Conservation (phyloP, 30 jellyfish, hydroid and myxozoan species). For the Hydractinia echinata region DNA sequence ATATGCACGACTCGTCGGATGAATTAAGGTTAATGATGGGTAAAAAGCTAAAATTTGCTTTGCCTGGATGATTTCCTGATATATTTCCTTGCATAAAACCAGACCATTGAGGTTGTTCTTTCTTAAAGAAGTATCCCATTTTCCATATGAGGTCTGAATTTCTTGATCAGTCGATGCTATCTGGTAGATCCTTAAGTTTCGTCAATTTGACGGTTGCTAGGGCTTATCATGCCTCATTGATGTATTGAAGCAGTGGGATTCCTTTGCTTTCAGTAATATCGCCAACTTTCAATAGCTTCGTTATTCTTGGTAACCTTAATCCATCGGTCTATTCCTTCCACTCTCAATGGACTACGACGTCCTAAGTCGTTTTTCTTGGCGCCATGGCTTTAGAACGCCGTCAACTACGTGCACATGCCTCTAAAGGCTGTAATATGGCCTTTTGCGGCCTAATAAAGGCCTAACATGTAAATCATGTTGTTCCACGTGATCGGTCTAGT, state of each 20-base stretch:
- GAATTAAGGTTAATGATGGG: conserved; percentile 8
- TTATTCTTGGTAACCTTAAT: conserved; percentile 1
- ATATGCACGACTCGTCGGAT: neutral
- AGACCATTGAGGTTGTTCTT: conserved; percentile 6
- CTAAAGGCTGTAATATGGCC: no score
- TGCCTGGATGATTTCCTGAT: conserved; percentile 9
- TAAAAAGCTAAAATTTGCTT: neutral
- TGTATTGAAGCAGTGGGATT: conserved; percentile 28
- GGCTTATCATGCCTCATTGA: conserved; percentile 2
- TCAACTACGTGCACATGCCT: no score
- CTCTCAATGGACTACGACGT: no score
- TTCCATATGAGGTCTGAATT: conserved; percentile 5
- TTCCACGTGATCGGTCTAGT: no score
- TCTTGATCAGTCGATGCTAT: conserved; percentile 1
- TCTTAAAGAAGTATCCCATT: neutral
- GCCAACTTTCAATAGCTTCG: conserved; percentile 22
- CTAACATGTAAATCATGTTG: no score
- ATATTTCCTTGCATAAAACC: conserved; percentile 9
- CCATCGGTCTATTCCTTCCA: no score
- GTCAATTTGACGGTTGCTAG: conserved; percentile 5
- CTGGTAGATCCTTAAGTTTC: conserved; percentile 11
- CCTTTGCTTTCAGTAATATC: conserved; percentile 30
- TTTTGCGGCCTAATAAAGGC: no score
- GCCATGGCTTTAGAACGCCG: no score
- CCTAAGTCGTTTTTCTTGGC: no score